Evolutionary conservation across 2,113 vertebrate species (phyloP).

Genomic region (Gallinago media): DNA sequence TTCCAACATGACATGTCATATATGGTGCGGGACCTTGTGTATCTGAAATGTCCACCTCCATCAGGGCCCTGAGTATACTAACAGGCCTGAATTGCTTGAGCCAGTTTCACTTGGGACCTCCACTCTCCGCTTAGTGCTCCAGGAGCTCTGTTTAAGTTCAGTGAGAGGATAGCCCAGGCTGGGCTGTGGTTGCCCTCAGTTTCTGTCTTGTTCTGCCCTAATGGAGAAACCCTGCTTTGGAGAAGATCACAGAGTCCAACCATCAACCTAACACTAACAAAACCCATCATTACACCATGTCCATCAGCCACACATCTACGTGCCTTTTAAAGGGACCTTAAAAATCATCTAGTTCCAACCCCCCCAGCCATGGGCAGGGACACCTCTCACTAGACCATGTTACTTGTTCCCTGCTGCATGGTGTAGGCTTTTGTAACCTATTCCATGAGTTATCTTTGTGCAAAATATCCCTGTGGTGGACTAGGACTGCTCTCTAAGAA

Average conservation of each 20-base stretch:
- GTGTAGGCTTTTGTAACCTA: background rate
- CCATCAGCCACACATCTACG: too few species aligned
- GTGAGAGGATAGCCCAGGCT: background rate
- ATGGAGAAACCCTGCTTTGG: background rate
- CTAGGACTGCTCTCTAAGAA: background rate
- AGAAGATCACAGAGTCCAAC: too few species aligned
- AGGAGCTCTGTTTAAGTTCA: background rate
- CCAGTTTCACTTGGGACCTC: background rate
- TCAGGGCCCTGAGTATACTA: background rate
- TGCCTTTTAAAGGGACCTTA: background rate
- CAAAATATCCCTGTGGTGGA: background rate
- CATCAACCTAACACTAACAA: too few species aligned
- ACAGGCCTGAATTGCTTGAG: background rate
- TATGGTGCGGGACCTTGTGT: rapidly evolving
- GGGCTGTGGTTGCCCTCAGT: background rate
- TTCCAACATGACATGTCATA: background rate
- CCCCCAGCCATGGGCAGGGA: background rate
- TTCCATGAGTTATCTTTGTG: background rate
- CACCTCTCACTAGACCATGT: background rate
- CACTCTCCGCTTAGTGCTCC: background rate
- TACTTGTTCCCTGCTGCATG: background rate
- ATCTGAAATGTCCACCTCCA: background rate
- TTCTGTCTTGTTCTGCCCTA: background rate
- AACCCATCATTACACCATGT: too few species aligned
- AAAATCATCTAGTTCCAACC: background rate